A percentile compares a stretch with the other conserved stretches of the same genome.
These are phyloP conservation scores for Stenurella melanura DNA, from an alignment of 2,888 invertebrate species.

Conservation along the genomic window DNA sequence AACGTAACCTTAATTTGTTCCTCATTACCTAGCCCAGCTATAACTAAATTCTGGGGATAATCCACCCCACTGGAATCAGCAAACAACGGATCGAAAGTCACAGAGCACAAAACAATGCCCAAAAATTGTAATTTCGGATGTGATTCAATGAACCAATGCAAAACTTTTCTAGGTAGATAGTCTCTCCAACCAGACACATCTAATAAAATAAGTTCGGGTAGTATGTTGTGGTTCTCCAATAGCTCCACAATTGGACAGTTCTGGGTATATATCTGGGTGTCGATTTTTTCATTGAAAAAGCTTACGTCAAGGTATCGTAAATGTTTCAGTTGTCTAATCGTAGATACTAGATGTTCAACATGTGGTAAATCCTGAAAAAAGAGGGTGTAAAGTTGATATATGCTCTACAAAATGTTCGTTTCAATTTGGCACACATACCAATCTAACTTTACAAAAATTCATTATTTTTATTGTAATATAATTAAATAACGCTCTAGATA, in stretches of 20 bases:
- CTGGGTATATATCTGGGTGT: conserved; percentile 46
- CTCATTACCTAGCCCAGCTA: conserved; percentile 68
- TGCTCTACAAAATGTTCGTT: too few species aligned
- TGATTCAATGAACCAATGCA: conserved; percentile 62
- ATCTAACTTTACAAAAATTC: too few species aligned
- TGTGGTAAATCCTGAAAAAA: conserved; percentile 62
- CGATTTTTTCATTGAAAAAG: conserved; percentile 66
- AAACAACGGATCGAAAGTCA: conserved; percentile 66
- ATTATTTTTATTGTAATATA: too few species aligned
- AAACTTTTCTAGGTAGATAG: conserved; percentile 54
- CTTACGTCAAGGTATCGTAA: conserved; percentile 69
- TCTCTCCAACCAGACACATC: conserved; percentile 78
- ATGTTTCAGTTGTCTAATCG: conserved; percentile 62
- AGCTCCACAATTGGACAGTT: conserved; percentile 52
- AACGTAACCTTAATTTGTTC: conserved; percentile 74
- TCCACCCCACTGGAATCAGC: conserved; percentile 57
- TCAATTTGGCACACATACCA: too few species aligned
- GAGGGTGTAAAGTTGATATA: too few species aligned
- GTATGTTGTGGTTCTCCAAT: conserved; percentile 72
- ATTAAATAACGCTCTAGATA: too few species aligned
- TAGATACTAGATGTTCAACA: conserved; percentile 57
- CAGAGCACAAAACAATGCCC: conserved; percentile 68
- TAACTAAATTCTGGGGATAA: conserved; percentile 59
- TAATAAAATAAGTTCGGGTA: conserved; percentile 77
- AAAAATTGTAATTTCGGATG: conserved; percentile 68